Evolutionary conservation across 1,140 invertebrate genomes (phyloP).

Genomic region (Popillia japonica): DNA sequence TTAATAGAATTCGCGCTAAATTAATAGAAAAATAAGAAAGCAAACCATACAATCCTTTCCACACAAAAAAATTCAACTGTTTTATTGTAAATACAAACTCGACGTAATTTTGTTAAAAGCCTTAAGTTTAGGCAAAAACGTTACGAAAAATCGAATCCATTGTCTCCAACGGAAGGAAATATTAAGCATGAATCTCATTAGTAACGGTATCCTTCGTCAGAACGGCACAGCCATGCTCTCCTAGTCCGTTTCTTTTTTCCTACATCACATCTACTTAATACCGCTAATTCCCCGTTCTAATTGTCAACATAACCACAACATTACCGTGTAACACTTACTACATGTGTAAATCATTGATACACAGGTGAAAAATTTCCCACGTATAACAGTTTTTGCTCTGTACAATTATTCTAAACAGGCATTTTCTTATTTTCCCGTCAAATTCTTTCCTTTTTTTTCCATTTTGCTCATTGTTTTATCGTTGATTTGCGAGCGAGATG

Average conservation of each 20-base stretch:
- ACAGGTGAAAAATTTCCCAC: neutral
- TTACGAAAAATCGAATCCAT: too few species aligned
- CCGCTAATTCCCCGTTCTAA: slow-evolving; percentile 1
- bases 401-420: neutral
- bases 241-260: neutral
- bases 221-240: neutral
- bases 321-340: neutral
- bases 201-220: neutral
- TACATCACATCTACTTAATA: neutral
- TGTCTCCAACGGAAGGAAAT: neutral
- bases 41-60: too few species aligned
- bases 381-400: neutral
- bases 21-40: too few species aligned
- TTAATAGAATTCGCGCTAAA: too few species aligned
- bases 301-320: slow-evolving; percentile 6
- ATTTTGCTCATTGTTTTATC: neutral
- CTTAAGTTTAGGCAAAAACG: too few species aligned
- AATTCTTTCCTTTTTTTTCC: neutral
- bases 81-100: too few species aligned
- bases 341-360: neutral
- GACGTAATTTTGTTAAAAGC: too few species aligned
- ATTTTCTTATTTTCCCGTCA: neutral
- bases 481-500: neutral
- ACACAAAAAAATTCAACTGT: too few species aligned
- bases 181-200: neutral